Evolutionary conservation across 2,888 invertebrate genomes (phyloP).

Genomic region (Andrena marginata): DNA sequence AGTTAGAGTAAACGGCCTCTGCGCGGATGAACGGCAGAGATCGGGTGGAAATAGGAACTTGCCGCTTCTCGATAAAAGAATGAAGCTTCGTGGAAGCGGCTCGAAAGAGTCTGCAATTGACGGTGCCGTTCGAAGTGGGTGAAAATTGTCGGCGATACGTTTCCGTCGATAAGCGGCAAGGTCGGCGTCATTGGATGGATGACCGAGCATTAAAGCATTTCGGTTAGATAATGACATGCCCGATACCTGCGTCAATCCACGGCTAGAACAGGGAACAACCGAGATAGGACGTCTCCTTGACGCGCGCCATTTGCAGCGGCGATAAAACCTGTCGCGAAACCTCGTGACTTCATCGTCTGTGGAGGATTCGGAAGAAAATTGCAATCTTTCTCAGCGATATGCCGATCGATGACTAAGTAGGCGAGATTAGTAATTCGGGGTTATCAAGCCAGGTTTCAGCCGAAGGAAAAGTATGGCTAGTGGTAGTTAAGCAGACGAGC

Average conservation of each 20-base stretch:
- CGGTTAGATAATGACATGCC: conserved; percentile 66
- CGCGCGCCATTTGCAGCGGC: conserved; percentile 38
- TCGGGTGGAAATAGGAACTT: no score
- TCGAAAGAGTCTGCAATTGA: conserved; percentile 40
- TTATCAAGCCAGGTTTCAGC: no score
- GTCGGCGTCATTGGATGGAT: conserved; percentile 70
- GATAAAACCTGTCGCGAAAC: conserved; percentile 31
- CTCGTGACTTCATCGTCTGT: conserved; percentile 6
- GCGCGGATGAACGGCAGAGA: no score
- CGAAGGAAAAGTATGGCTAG: no score
- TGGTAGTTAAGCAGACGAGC: no score
- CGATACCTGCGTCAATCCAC: conserved; percentile 52
- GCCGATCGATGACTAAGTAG: no score
- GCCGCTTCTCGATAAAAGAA: no score
- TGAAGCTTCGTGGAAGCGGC: neutral
- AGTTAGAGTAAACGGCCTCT: no score
- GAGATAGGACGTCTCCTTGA: conserved; percentile 20
- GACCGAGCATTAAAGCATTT: conserved; percentile 67
- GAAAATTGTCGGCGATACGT: conserved; percentile 58
- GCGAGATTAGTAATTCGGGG: no score
- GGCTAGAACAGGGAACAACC: conserved; percentile 28
- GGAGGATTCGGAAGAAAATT: neutral
- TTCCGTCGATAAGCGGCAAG: conserved; percentile 66
- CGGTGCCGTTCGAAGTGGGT: conserved; percentile 37
- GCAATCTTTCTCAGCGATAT: neutral